Base-by-base conservation (phyloP, 2,113 vertebrate species). In the Desmodus rotundus region DNA sequence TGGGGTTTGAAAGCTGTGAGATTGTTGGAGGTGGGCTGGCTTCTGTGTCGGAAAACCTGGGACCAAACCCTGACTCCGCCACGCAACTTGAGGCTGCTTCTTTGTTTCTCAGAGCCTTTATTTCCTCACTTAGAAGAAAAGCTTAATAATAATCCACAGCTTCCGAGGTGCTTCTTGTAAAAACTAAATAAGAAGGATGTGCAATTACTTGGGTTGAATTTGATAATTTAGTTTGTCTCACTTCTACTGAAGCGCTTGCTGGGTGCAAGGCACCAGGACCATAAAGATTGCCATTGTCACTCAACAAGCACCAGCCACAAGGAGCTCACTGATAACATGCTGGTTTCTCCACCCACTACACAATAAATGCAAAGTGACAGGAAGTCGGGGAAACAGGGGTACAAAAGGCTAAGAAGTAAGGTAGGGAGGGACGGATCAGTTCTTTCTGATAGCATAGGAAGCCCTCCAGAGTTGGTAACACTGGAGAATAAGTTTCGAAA, bases 401-500 rank as follows among this genome's bases (percentile, higher is more conserved):
- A 33, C 19, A 13, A 12, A 52, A 38, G n/a, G 36, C 65, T 67
- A 77, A 94, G 43, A 50, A 31, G 11, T 67, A 33, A 87, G 56
- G 41, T 20, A 70, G 76, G 13, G 4, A 43, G 4, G 5, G 24
- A 89, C 74, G 33, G 20, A 76, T 36, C 4, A 31, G 4, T 61
- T 87, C 50, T 89, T 81, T 81, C 50, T 41, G 47, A 33, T 3
- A 22, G 58, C 56, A 58, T 4, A 45, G 31, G 58, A 91, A 19
- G 15, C 19, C n/a, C 13, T 87, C 50, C 31, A 80, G 50, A 90
- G 63, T 70, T 93, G 45, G 26, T n/a, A 15, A 45, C 24, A 24
- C 14, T 26, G 8, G 52, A 93, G 74, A 93, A 56, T 84, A 77
- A n/a, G 24, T 89, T 89, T 74, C 77, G 16, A 94, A 92, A 94